phyloP scores from a whole-genome alignment of 2,888 invertebrate species.

The Drosophila falleni region DNA sequence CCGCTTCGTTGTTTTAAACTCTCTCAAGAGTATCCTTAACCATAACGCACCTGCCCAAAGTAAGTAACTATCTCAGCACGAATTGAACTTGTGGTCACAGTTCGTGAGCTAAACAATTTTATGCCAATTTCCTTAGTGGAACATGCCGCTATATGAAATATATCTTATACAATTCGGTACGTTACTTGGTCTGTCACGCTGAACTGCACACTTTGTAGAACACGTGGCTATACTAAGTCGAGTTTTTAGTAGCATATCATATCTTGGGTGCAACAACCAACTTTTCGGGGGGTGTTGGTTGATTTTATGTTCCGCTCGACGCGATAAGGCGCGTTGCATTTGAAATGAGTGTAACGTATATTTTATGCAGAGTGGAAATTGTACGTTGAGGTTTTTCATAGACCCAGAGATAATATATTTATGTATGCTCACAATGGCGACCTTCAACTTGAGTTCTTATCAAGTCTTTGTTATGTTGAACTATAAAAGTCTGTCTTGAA shows the following conservation, averaged over 20 bases:
- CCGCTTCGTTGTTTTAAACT: conserved; percentile 26
- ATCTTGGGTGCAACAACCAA: conserved; percentile 35
- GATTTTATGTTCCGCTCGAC: conserved; percentile 60
- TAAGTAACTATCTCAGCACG: conserved; percentile 40
- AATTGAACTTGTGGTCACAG: conserved; percentile 73
- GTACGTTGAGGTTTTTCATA: conserved; percentile 57
- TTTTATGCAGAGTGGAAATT: conserved; percentile 64
- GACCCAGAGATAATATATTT: conserved; percentile 38
- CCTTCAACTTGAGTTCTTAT: conserved; percentile 63
- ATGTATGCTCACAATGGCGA: conserved; percentile 54
- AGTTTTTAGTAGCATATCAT: conserved; percentile 42
- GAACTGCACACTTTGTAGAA: conserved; percentile 30
- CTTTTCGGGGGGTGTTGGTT: conserved; percentile 46
- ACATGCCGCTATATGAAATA: conserved; percentile 36
- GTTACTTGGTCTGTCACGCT: conserved; percentile 74
- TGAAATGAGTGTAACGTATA: conserved; percentile 80
- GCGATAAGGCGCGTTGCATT: conserved; percentile 75
- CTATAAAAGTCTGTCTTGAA: conserved; percentile 27
- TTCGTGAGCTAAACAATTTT: conserved; percentile 72
- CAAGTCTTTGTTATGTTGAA: conserved; percentile 9
- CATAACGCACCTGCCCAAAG: conserved; percentile 67
- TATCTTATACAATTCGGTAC: conserved; percentile 55
- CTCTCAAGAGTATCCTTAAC: conserved; percentile 50
- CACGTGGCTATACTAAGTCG: conserved; percentile 64
- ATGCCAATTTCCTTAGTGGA: conserved; percentile 74